Evolutionary conservation across 2,888 invertebrate genomes (phyloP).

Genomic region (Andrena haemorrhoa): DNA sequence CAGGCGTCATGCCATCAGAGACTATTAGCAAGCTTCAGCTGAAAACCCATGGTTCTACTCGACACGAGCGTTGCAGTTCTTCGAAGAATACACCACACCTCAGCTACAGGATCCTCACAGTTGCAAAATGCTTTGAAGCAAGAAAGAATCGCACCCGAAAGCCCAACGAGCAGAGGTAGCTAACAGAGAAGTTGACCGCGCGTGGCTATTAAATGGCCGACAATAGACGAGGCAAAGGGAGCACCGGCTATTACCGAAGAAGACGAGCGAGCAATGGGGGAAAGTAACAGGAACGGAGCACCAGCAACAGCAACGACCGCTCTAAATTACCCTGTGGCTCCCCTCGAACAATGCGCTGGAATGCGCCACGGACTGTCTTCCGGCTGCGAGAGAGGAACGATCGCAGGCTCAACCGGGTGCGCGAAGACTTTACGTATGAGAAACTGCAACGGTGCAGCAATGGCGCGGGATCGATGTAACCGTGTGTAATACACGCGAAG

Average conservation of each 20-base stretch:
- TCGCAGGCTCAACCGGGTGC: conserved; percentile 38
- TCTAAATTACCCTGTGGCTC: conserved; percentile 60
- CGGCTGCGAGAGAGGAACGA: conserved; percentile 53
- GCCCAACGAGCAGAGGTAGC: not conserved
- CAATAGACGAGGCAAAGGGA: conserved; percentile 26
- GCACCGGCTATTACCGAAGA: conserved; percentile 52
- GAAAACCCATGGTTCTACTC: not conserved
- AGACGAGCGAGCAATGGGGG: conserved; percentile 35
- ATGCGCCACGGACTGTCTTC: conserved; percentile 60
- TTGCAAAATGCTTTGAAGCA: not conserved
- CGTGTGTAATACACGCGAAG: not conserved
- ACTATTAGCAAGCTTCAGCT: not conserved
- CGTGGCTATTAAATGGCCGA: conserved; percentile 40
- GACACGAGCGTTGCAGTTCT: too few relatives aligned
- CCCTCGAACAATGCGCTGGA: conserved; percentile 57
- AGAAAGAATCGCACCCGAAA: not conserved
- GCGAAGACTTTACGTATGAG: conserved; percentile 33
- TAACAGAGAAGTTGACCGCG: conserved; percentile 43
- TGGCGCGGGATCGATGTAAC: not conserved
- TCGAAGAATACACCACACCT: not conserved
- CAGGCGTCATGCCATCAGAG: not conserved
- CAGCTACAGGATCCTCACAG: not conserved
- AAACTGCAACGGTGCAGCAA: conserved; percentile 25
- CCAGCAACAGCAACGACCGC: conserved; percentile 42
- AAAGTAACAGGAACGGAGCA: conserved; percentile 41